These are phyloP conservation scores for Micrasema minimum DNA, from an alignment of 1,140 invertebrate species.

Conservation along the genomic window DNA sequence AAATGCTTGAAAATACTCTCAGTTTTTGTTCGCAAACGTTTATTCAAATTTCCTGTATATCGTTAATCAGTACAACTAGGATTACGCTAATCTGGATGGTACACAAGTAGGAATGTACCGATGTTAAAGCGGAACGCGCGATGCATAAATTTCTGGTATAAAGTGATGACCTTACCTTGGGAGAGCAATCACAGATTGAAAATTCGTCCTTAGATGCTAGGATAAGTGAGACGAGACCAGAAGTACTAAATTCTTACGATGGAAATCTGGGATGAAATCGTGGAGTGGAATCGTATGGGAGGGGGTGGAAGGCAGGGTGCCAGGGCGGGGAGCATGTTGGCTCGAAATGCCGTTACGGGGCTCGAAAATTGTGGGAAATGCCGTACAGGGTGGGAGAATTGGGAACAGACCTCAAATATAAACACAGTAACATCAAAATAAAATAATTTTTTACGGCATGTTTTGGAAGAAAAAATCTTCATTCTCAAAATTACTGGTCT, in stretches of 20 bases:
- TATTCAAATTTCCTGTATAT: too few species aligned
- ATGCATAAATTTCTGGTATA: slow-evolving; percentile 3
- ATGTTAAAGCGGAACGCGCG: neutral
- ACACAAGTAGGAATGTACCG: neutral
- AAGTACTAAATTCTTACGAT: slow-evolving; percentile 21
- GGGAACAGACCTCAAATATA: neutral
- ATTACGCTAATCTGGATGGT: neutral
- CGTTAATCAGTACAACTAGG: too few species aligned
- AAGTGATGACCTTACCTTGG: neutral
- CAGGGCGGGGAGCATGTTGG: neutral
- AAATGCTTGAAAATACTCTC: too few species aligned
- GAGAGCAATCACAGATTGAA: slow-evolving; percentile 26
- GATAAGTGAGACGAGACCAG: neutral
- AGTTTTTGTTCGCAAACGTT: too few species aligned
- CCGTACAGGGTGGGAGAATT: neutral
- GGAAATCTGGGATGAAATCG: slow-evolving; percentile 23
- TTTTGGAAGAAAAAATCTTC: too few species aligned
- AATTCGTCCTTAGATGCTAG: neutral
- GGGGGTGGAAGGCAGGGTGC: too few species aligned
- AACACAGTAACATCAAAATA: too few species aligned
- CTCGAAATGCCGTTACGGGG: too few species aligned
- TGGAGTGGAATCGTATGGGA: slow-evolving; percentile 8
- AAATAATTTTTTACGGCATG: too few species aligned
- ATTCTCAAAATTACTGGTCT: too few species aligned
- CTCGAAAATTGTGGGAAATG: neutral